A percentile compares a stretch with the other conserved stretches of the same genome.
Conservation (phyloP, 2,797 vertebrate genomes). For the Xenops minutus region DNA sequence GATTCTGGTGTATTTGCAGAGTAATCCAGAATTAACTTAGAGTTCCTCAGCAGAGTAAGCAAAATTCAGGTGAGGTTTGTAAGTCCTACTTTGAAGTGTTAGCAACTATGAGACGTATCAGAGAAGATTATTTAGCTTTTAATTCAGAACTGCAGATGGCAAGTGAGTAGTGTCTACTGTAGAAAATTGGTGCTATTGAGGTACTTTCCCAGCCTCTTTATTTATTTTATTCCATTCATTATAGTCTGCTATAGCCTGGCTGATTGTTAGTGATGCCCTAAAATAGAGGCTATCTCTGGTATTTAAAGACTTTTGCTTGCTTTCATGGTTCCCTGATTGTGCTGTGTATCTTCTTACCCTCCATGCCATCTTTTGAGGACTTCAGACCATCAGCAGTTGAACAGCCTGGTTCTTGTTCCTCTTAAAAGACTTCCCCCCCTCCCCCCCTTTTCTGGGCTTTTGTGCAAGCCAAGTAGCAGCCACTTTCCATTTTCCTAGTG, state of each 20-base stretch:
- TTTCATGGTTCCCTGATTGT: not conserved
- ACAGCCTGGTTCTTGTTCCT: conserved; percentile 2
- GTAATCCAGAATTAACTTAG: not conserved
- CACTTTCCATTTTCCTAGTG: conserved; percentile 26
- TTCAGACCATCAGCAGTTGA: not conserved
- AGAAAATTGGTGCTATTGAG: not conserved
- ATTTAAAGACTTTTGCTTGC: not conserved
- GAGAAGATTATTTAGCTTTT: not conserved
- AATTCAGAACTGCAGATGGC: not conserved
- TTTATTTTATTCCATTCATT: not conserved
- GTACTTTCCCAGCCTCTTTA: not conserved
- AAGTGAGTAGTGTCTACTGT: not conserved
- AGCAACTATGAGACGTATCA: not conserved
- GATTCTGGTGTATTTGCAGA: not conserved
- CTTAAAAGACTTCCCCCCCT: not conserved
- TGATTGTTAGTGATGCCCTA: not conserved
- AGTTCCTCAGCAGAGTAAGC: not conserved
- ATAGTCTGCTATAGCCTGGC: not conserved
- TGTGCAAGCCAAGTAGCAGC: conserved; percentile 39
- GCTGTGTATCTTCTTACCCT: not conserved
- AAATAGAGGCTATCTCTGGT: not conserved
- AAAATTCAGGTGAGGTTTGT: not conserved
- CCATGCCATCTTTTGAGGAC: not conserved
- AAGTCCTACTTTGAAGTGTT: not conserved
- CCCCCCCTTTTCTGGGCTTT: not conserved